Conservation (phyloP, 2,888 invertebrate species). For the Mongoloraphidia duomilia region DNA sequence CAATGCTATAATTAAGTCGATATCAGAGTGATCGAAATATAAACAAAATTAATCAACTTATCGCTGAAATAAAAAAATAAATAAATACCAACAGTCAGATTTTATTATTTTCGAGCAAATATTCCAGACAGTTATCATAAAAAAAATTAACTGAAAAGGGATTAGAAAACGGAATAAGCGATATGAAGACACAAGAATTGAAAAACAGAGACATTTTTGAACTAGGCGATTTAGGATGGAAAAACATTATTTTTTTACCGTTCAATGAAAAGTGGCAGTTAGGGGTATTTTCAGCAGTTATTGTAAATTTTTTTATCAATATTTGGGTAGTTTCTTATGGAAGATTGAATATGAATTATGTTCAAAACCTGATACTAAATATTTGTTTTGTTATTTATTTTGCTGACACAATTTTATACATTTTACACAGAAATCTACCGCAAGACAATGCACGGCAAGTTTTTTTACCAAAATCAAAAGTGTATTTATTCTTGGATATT, state of each 20-base stretch:
- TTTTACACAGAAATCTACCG: slow-evolving; percentile 8
- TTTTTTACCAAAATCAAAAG: slow-evolving; percentile 6
- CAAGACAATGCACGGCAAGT: slow-evolving; percentile 6
- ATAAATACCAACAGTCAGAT: no score
- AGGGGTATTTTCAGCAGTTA: slow-evolving; percentile 4
- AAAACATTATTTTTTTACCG: slow-evolving; percentile 13
- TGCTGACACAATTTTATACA: slow-evolving; percentile 7
- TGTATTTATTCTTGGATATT: slow-evolving; percentile 7
- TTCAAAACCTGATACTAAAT: slow-evolving; percentile 4
- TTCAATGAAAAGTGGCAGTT: slow-evolving; percentile 10
- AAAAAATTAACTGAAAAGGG: no score
- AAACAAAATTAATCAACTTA: no score
- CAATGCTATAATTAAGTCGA: no score
- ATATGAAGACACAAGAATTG: no score
- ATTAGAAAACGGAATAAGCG: no score
- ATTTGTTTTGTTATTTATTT: slow-evolving; percentile 6
- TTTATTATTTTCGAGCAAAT: no score
- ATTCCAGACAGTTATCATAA: no score
- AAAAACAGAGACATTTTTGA: not conserved
- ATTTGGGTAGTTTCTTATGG: slow-evolving; percentile 8
- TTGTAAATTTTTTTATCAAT: slow-evolving; percentile 8
- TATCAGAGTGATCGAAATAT: no score
- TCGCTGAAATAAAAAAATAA: no score
- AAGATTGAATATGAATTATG: not conserved
- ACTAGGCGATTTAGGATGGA: slow-evolving; percentile 7